phyloP scores from a whole-genome alignment of 2,888 invertebrate genomes.

The Ennomos fuscantarius region DNA sequence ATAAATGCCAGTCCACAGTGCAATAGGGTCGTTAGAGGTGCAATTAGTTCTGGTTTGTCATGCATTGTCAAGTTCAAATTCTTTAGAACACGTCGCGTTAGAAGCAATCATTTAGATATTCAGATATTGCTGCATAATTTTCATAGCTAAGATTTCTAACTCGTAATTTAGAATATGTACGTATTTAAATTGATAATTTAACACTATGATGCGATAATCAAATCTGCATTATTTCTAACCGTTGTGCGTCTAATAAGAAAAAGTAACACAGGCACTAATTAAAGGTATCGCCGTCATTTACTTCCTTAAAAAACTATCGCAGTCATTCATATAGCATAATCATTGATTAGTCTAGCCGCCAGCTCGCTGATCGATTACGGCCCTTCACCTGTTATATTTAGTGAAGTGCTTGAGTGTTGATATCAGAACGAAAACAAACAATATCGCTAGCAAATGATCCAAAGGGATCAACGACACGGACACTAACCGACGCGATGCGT shows the following conservation, averaged over 20 bases:
- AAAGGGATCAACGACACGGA: conserved; percentile 81
- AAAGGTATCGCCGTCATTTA: not conserved
- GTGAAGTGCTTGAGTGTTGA: conserved; percentile 21
- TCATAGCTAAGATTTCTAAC: not conserved
- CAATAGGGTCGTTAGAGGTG: conserved; percentile 38
- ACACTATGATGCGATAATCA: no score
- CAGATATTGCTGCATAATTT: not conserved
- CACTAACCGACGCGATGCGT: conserved; percentile 63
- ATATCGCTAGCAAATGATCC: conserved; percentile 53
- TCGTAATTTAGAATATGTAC: no score
- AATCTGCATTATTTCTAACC: no score
- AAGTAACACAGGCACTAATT: no score
- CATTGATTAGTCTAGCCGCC: conserved; percentile 6
- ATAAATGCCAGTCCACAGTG: conserved; percentile 30
- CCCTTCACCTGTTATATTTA: conserved; percentile 27
- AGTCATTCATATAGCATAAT: conserved; percentile 3
- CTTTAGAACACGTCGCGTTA: conserved; percentile 15
- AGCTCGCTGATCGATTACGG: conserved; percentile 12
- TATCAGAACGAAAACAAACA: conserved; percentile 63
- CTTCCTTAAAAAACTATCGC: conserved; percentile 5
- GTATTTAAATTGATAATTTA: no score
- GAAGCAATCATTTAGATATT: conserved; percentile 5
- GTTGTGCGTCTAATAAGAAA: no score
- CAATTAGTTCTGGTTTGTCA: conserved; percentile 45
- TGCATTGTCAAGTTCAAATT: conserved; percentile 39